phyloP scores from a whole-genome alignment of 2,888 invertebrate genomes.

The Idaea aversata region DNA sequence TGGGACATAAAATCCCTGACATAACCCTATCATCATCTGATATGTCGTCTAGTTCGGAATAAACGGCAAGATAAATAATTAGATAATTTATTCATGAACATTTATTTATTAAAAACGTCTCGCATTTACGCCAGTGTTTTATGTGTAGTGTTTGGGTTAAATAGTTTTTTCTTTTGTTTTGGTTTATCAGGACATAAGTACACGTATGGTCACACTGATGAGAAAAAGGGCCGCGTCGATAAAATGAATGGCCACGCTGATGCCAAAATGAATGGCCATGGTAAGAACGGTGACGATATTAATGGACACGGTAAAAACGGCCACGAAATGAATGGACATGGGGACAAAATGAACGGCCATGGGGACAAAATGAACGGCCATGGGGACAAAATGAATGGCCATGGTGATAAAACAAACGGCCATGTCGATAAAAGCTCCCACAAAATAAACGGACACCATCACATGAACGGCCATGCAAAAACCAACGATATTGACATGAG shows the following conservation, averaged over 20 bases:
- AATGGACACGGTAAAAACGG: conserved; percentile 36
- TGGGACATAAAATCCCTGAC: conserved; percentile 56
- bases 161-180: conserved; percentile 50
- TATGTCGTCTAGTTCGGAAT: conserved; percentile 54
- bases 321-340: conserved; percentile 26
- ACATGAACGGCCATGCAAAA: conserved; percentile 31
- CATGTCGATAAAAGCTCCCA: no score
- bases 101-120: conserved; percentile 44
- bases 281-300: conserved; percentile 34
- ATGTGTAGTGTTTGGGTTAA: conserved; percentile 46
- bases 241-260: conserved; percentile 42
- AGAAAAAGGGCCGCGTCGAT: conserved; percentile 31
- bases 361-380: conserved; percentile 36
- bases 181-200: conserved; percentile 67
- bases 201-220: conserved; percentile 38
- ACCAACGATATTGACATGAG: conserved; percentile 40
- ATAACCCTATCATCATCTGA: conserved; percentile 47
- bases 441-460: conserved; percentile 37
- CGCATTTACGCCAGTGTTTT: conserved; percentile 68
- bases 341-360: conserved; percentile 39
- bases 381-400: conserved; percentile 34
- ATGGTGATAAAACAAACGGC: conserved; percentile 21
- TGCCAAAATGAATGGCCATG: conserved; percentile 35
- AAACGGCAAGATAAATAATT: conserved; percentile 28
- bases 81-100: conserved; percentile 26